Conservation (phyloP, 2,888 invertebrate genomes). For the Tachina grossa region DNA sequence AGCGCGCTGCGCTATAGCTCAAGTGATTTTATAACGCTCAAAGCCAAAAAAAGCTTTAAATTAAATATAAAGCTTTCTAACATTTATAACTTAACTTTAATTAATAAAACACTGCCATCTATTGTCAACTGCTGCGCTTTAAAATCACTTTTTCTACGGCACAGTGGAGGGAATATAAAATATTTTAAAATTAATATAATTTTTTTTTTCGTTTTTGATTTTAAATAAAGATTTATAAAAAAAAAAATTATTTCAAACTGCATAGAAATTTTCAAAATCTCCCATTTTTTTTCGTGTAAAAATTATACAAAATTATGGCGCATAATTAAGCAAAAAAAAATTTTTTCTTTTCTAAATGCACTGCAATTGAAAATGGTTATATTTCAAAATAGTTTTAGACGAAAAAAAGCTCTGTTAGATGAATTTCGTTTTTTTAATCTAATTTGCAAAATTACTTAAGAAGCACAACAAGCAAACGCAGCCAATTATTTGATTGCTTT, state of each 20-base stretch:
- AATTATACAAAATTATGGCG: constrained; percentile 36
- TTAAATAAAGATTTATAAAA: constrained; percentile 16
- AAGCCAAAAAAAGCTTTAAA: too few relatives aligned
- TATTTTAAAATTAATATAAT: constrained; percentile 34
- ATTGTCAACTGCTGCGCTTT: too few relatives aligned
- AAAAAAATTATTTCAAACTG: background rate
- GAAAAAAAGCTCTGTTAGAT: constrained; percentile 64
- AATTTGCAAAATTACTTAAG: constrained; percentile 30
- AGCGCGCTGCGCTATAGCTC: too few relatives aligned
- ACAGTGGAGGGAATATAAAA: background rate
- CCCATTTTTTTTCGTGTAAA: background rate
- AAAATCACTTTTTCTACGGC: too few relatives aligned
- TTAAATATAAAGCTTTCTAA: too few relatives aligned
- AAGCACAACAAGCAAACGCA: constrained; percentile 76
- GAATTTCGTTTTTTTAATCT: constrained; percentile 25
- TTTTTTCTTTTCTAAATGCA: constrained; percentile 29
- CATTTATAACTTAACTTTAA: too few relatives aligned
- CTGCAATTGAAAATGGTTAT: constrained; percentile 29
- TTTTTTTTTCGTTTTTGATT: constrained; percentile 4
- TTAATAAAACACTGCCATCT: too few relatives aligned
- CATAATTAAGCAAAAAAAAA: constrained; percentile 11
- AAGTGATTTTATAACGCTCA: too few relatives aligned
- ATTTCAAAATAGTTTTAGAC: constrained; percentile 24
- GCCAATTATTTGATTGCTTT: constrained; percentile 77
- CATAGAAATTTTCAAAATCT: background rate